Evolutionary conservation across 1,140 invertebrate genomes (phyloP), one percentile per base, ranked within the genome.

Genomic region (Polyergus mexicanus): DNA sequence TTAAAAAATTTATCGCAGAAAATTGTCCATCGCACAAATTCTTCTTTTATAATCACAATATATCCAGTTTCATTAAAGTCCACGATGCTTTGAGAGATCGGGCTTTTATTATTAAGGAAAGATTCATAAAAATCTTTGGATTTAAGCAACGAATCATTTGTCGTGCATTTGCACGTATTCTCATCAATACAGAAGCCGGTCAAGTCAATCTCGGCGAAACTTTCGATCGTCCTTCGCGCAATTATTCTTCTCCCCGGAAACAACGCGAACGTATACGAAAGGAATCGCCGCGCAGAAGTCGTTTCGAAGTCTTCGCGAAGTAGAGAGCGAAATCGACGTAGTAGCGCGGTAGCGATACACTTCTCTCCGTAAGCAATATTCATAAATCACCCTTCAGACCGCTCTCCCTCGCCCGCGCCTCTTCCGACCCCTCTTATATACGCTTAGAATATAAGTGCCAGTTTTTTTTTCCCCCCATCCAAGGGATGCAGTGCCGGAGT

Each of bases 371-470:
- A 94, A 90, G 93, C 94, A 95, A 95, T 95, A 95, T 94, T 94
- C 94, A 94, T 95, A 95, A 95, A 95, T 95, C 94, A 95, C 92
- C 89, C 91, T 94, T 85, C 88, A 88, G 80, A 80, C 77, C 75
- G 66, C 44, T 72, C 62, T 63, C 69, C 47, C 71, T 75, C 47
- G 35, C 25, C 63, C 58, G 38, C 25, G 47, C 25, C 65, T 86
- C 56, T 58, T 86, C 65, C 71, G 58, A 25, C 72, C 89, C 76
- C 75, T 90, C 69, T 85, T 90, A 90, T 94, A 94, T 93, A 93
- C 93, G 93, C 94, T 95, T 94, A 94, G 93, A 95, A 94, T 95
- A 94, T 95, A 94, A 95, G 94, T 92, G 92, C 88, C 88, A 91
- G 87, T 85, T 88, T 74, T 83, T 56, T 62, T 85, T 69, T 80